Conservation (phyloP, 2,888 invertebrate genomes). For the Blastobasis adustella region DNA sequence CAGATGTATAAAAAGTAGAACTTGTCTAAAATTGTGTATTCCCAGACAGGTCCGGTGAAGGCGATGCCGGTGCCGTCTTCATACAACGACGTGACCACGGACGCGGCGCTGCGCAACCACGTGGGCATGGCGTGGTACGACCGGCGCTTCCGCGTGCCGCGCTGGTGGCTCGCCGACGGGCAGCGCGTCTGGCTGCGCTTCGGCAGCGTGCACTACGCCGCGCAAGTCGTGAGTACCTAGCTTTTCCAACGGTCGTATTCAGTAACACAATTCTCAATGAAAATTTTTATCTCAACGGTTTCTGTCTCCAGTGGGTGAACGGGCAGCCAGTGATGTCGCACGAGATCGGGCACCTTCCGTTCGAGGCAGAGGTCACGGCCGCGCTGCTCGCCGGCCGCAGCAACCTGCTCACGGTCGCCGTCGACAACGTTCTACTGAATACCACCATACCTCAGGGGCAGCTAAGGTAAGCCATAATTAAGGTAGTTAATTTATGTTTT, state of each 20-base stretch:
- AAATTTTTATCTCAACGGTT: no score
- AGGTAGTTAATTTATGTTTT: no score
- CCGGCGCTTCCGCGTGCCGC: conserved; percentile 88
- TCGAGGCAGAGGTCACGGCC: conserved; percentile 88
- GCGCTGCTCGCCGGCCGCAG: conserved; percentile 78
- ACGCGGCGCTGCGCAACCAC: conserved; percentile 87
- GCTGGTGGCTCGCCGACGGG: conserved; percentile 79
- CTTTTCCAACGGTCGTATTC: not conserved
- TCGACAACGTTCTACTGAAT: conserved; percentile 92
- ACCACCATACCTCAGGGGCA: conserved; percentile 93
- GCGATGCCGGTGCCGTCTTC: conserved; percentile 97
- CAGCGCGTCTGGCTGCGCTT: conserved; percentile 90
- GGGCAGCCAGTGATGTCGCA: conserved; percentile 86
- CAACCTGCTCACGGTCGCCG: conserved; percentile 91
- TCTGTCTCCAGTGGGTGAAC: conserved; percentile 87
- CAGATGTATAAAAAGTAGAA: no score
- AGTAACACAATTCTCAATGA: no score
- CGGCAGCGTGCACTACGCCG: conserved; percentile 89
- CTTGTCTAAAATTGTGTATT: no score
- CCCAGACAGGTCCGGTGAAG: conserved; percentile 79
- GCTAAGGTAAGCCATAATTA: no score
- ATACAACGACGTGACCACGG: conserved; percentile 94
- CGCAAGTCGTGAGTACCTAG: conserved; percentile 79
- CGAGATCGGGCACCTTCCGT: conserved; percentile 96
- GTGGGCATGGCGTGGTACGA: conserved; percentile 98